Percentiles rank a stretch among this genome's conserved stretches.
These are phyloP conservation scores for Pilophorus perplexus DNA, from an alignment of 2,888 invertebrate genomes.

Conservation along the genomic window DNA sequence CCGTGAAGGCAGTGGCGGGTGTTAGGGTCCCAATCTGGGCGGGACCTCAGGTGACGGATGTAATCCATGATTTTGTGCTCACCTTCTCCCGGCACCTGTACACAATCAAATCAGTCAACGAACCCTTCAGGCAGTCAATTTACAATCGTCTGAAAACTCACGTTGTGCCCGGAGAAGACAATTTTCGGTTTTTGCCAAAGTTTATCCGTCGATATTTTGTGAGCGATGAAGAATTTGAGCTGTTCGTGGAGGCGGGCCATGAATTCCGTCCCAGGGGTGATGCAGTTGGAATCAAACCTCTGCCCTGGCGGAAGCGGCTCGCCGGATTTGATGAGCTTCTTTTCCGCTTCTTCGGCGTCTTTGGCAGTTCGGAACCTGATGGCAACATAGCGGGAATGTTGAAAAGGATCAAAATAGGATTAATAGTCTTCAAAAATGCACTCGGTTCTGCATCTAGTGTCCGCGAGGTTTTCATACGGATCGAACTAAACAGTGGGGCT, in stretches of 20 bases:
- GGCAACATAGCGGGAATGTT: too few species aligned
- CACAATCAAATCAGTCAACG: slow-evolving; percentile 48
- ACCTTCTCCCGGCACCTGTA: slow-evolving; percentile 91
- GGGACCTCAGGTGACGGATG: slow-evolving; percentile 81
- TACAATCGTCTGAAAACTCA: slow-evolving; percentile 53
- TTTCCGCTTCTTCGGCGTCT: slow-evolving; percentile 75
- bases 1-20: slow-evolving; percentile 96
- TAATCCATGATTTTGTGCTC: slow-evolving; percentile 99
- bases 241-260: slow-evolving; percentile 87
- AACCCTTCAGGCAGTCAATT: too few species aligned
- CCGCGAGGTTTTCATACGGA: too few species aligned
- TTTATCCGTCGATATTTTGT: slow-evolving; percentile 79
- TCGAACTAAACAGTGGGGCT: too few species aligned
- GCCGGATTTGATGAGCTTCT: slow-evolving; percentile 71
- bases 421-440: too few species aligned
- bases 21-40: slow-evolving; percentile 81
- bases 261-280: slow-evolving; percentile 93
- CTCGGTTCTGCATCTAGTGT: too few species aligned
- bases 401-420: too few species aligned
- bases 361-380: slow-evolving; percentile 80
- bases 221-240: slow-evolving; percentile 79
- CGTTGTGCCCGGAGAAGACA: slow-evolving; percentile 90
- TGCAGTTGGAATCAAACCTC: slow-evolving; percentile 95
- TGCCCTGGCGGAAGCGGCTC: slow-evolving; percentile 74
- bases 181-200: slow-evolving; percentile 84